Conservation (phyloP, 2,797 vertebrate genomes). For the Amniataba percoides region DNA sequence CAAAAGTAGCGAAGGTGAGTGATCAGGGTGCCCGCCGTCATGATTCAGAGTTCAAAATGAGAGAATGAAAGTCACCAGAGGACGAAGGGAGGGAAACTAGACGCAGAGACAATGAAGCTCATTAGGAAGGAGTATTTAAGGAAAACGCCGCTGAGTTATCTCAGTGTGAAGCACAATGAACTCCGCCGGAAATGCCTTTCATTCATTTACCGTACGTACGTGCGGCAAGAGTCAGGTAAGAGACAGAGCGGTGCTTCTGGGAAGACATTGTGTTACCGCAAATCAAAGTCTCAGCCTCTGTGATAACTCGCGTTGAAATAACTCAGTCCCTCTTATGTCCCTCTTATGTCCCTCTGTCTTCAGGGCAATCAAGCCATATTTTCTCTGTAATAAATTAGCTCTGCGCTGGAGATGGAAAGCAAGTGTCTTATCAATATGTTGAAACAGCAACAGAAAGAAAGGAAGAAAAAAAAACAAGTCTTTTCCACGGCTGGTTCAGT, state of each 20-base stretch:
- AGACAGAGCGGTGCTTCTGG: slow-evolving; percentile 37
- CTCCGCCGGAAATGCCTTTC: slow-evolving; percentile 65
- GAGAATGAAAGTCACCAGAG: slow-evolving; percentile 70
- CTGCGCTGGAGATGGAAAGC: slow-evolving; percentile 9
- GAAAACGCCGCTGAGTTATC: slow-evolving; percentile 67
- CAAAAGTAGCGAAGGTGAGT: slow-evolving; percentile 84
- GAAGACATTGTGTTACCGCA: slow-evolving; percentile 11
- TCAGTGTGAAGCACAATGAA: slow-evolving; percentile 62
- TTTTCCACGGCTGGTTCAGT: slow-evolving; percentile 7
- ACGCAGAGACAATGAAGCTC: slow-evolving; percentile 62
- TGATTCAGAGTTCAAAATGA: slow-evolving; percentile 70
- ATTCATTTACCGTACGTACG: slow-evolving; percentile 50
- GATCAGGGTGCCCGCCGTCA: slow-evolving; percentile 73
- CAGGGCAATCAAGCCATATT: slow-evolving; percentile 5
- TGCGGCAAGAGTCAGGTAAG: slow-evolving; percentile 38
- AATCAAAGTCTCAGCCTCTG: neutral
- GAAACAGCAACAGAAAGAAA: neutral
- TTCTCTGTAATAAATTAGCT: slow-evolving; percentile 28
- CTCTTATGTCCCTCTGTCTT: slow-evolving; percentile 17
- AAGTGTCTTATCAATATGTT: slow-evolving; percentile 18
- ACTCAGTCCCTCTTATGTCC: slow-evolving; percentile 3
- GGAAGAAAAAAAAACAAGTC: slow-evolving; percentile 3
- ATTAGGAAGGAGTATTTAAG: slow-evolving; percentile 72
- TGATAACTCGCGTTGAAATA: slow-evolving; percentile 7
- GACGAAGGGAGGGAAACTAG: slow-evolving; percentile 50